Base-by-base conservation (phyloP, 2,888 invertebrate genomes). In the Notocelia uddmanniana region DNA sequence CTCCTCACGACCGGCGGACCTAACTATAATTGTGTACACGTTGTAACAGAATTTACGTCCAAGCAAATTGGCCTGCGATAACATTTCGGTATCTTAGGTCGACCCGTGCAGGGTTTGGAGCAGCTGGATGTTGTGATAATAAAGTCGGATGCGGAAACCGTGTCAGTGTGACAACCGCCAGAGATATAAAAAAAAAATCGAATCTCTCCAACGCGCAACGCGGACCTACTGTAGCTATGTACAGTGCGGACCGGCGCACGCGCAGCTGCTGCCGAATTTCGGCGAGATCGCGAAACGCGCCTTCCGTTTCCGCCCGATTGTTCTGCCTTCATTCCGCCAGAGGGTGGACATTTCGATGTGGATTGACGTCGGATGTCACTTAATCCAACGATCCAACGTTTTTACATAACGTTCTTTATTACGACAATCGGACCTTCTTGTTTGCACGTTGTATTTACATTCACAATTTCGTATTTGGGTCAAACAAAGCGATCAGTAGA, bases 241-340 rank as follows among this genome's bases (percentile, higher is more conserved):
- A 37, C 52, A 13, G 21, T 37, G 62, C 10, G 19, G 8, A 41
- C 6, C 59, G 78, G 85, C 84, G 86, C 87, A 78, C 79, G 86
- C 86, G 86, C 92, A 92, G 92, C 93, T 92, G 93, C 89, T 83
- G 83, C 89, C 91, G 88, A 92, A 92, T 88, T 92, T 91, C 87
- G 88, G 87, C 85, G 89, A 91, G 92, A 89, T 93, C 93, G 93
- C 93, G 89, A 92, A 92, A 91, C 89, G 87, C 90, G 92, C 89
- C 92, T 93, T 93, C 93, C 93, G 93, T 85, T 93, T 93, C 93
- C 93, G 91, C 84, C 81, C 87, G 89, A 92, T 93, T 93, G 92
- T 92, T 82, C 81, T 85, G 82, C 80, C 81, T 81, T 84, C 81
- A 81, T 78, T 75, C 77, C 76, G 73, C 81, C 81, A 79, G 80